Conservation (phyloP, 2,113 vertebrate species). For the Numenius arquata region DNA sequence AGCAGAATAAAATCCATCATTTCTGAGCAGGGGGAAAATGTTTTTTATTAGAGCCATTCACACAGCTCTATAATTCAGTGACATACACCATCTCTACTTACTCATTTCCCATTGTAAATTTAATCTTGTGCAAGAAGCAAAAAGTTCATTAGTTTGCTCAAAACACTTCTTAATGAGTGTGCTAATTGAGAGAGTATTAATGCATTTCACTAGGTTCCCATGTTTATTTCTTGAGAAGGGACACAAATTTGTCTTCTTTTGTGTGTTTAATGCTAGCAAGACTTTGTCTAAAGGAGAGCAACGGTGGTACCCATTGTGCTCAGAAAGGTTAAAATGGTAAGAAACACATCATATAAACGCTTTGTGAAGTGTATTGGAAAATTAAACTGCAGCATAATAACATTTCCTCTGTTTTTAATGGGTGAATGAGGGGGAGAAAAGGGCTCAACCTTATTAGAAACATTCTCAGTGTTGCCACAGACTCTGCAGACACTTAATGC, state of each 20-base stretch:
- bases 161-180: slow-evolving; percentile 49
- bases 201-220: slow-evolving; percentile 8
- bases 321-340: slow-evolving; percentile 3
- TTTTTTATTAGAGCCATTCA: slow-evolving; percentile 65
- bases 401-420: neutral
- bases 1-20: slow-evolving; percentile 61
- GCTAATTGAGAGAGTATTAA: slow-evolving; percentile 59
- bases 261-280: slow-evolving; percentile 17
- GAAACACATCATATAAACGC: neutral
- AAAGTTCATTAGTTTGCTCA: slow-evolving; percentile 59
- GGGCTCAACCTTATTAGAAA: neutral
- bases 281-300: neutral
- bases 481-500: neutral
- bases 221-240: slow-evolving; percentile 52
- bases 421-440: neutral
- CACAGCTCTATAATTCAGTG: slow-evolving; percentile 42
- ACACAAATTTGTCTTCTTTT: neutral
- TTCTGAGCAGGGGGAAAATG: slow-evolving; percentile 35
- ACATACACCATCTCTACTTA: slow-evolving; percentile 16
- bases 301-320: neutral
- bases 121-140: slow-evolving; percentile 45
- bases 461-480: neutral
- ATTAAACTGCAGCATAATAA: neutral
- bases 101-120: slow-evolving; percentile 60
- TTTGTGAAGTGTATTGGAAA: slow-evolving; percentile 38